Evolutionary conservation across 2,797 vertebrate genomes (phyloP).

Genomic region (Lemur catta): DNA sequence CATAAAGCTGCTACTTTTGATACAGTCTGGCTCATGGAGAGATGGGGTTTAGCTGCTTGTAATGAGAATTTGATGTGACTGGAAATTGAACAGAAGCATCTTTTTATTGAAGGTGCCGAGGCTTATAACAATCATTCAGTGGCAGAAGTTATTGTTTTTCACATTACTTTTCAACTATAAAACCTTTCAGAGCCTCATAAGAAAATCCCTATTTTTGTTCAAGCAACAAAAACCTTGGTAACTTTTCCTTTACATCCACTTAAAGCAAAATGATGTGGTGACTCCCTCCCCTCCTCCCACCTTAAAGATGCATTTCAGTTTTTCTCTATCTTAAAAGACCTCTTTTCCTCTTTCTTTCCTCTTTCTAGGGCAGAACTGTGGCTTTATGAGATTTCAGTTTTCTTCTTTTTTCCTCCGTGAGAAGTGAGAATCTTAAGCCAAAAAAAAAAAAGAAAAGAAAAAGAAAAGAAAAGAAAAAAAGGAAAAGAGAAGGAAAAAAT

Average conservation of each 20-base stretch:
- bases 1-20: constrained; percentile 55
- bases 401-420: not conserved
- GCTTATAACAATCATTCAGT: constrained; percentile 65
- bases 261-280: constrained; percentile 38
- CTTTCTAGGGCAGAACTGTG: not conserved
- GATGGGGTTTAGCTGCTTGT: constrained; percentile 52
- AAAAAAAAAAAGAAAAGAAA: rapidly evolving
- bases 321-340: not conserved
- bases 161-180: constrained; percentile 47
- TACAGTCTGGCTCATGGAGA: constrained; percentile 30
- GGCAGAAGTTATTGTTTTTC: constrained; percentile 40
- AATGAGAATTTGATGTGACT: constrained; percentile 68
- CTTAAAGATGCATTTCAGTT: not conserved
- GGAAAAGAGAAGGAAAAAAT: not conserved
- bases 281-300: not conserved
- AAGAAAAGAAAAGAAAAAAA: not conserved
- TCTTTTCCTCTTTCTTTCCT: constrained; percentile 30
- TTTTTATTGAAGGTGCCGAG: constrained; percentile 66
- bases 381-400: constrained; percentile 34
- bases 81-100: constrained; percentile 59
- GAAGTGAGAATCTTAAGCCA: not conserved
- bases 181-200: constrained; percentile 45
- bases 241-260: not conserved
- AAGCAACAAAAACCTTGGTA: constrained; percentile 16
- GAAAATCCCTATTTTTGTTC: constrained; percentile 48